Base-by-base conservation (phyloP, 2,888 invertebrate species). In the Sinohyriopsis cumingii region DNA sequence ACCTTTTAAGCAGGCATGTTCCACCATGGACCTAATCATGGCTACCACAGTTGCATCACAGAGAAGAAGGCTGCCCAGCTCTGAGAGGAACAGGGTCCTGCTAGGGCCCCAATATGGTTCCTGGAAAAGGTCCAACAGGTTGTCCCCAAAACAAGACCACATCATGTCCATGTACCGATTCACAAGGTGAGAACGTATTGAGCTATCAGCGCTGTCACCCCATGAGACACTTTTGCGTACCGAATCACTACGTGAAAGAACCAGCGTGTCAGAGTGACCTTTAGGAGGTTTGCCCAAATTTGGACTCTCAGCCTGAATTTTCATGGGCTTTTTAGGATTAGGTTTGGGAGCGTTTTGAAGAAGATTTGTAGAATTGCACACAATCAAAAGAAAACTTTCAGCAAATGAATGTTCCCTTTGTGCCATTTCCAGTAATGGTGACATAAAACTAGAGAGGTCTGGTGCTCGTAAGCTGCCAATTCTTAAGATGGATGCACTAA, bases 1-100 rank as follows among this genome's bases (percentile, higher is more conserved):
- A 89, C 89, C 88, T 86, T 87, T 88, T 33, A 84, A 75, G 71
- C 86, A 86, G 60, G 85, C 83, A 76, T 88, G 87, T 69, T 88
- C 85, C 68, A 89, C 84, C 86, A 88, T 87, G 64, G 84, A 82
- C 55, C 86, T 80, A 54, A 88, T 71, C 24, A 87, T 73, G 55
- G 87, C 83, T 22, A 83, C 73, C 55, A 87, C 75, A 22, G 83
- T 81, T 45, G 86, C 84, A 67, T 80, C 82, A 71, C 83, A 84
- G 28, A 86, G 68, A 28, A 81, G 71, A n/a, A 86, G 65, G 66
- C 84, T 84, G 1, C 88, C 88, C 15, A 89, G 68, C 65, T 84
- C 81, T 7, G 83, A 81, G 68, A 80, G 80, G 59, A 75, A 73
- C 65, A 82, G 65, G 24, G 84, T 82, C 22, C 78, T 71, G 28